Evolutionary conservation across 2,113 vertebrate genomes (phyloP), one percentile per base, ranked within the genome.

Genomic region (Semnornis frantzii): DNA sequence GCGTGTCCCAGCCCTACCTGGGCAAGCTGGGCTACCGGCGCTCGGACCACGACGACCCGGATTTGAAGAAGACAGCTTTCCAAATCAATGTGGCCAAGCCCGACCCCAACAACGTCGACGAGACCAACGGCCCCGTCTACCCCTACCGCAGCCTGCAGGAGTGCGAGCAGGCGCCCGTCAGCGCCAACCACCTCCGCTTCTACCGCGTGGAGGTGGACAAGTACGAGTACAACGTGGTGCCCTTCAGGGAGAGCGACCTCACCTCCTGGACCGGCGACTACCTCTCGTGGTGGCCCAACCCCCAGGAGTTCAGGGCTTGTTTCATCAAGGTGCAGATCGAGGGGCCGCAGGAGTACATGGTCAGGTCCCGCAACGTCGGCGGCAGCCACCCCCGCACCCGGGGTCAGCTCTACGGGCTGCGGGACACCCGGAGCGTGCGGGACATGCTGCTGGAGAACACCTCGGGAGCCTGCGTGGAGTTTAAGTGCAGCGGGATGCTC

Each of bases 201-300:
- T 99, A 98, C 85, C 98, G 99, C 25, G 99, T 98, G 69, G 99
- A 99, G 95, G 98, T 98, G 33, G 99, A 99, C 96, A 99, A 97
- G 78, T 99, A 99, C 8, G 99, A 99, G 92, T 99, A 99, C 96
- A 99, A 99, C 3, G 99, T 99, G 69, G 98, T 99, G 57, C 99
- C 99, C 3, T 99, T 99, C 96, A 97, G 98, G 60, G 99, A 99
- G 94, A 98, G 98, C 8, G 98, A 98, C 60, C 95, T 99, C 33
- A 98, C 98, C 18, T 98, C 99, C 30, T 99, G 99, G 99, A 99
- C 98, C 0, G 98, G 98, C 0, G 98, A 99, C 77, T 99, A 99
- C 91, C 97, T 99, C 18, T 98, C 99, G 8, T 99, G 99, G 99
- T 99, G 99, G 99, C 99, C 99, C 55, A 99, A 99, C 90, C 99